Evolutionary conservation across 2,888 invertebrate species (phyloP).

Genomic region (Macrophya annulata): DNA sequence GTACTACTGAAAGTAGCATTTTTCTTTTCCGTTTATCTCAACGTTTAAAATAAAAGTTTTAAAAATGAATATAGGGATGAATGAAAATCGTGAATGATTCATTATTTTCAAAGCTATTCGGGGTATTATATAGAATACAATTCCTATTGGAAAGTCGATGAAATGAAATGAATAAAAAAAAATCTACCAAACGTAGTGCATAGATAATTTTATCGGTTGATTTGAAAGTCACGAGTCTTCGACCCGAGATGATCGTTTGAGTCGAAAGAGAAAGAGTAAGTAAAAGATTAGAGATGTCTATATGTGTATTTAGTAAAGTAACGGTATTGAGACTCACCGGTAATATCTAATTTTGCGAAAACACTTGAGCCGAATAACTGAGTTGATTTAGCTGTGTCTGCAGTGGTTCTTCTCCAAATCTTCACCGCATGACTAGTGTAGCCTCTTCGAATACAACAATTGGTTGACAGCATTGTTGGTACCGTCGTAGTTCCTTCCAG

Average conservation of each 20-base stretch:
- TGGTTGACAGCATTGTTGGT: slow-evolving; percentile 54
- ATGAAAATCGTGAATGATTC: neutral
- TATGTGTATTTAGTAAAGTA: neutral
- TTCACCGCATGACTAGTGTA: slow-evolving; percentile 53
- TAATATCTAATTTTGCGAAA: slow-evolving; percentile 32
- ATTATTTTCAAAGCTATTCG: neutral
- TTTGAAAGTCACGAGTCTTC: slow-evolving; percentile 4
- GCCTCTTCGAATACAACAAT: slow-evolving; percentile 54
- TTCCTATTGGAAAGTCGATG: neutral
- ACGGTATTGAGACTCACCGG: slow-evolving; percentile 45
- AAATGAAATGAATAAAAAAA: slow-evolving; percentile 5
- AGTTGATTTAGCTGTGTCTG: slow-evolving; percentile 30
- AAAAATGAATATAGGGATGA: neutral
- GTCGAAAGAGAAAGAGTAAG: neutral
- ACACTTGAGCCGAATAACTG: slow-evolving; percentile 16
- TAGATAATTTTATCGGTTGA: neutral
- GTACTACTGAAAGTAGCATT: neutral
- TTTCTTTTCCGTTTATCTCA: neutral
- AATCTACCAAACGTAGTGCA: neutral
- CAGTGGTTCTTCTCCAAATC: slow-evolving; percentile 50
- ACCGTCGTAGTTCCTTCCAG: slow-evolving; percentile 40
- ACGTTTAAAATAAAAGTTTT: neutral
- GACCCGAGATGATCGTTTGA: neutral
- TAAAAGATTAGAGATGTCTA: neutral
- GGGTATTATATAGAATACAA: neutral